A percentile compares a stretch with the other conserved stretches of the same genome.
These are phyloP conservation scores for Gerris lacustris DNA, from an alignment of 2,888 invertebrate species.

Conservation along the genomic window DNA sequence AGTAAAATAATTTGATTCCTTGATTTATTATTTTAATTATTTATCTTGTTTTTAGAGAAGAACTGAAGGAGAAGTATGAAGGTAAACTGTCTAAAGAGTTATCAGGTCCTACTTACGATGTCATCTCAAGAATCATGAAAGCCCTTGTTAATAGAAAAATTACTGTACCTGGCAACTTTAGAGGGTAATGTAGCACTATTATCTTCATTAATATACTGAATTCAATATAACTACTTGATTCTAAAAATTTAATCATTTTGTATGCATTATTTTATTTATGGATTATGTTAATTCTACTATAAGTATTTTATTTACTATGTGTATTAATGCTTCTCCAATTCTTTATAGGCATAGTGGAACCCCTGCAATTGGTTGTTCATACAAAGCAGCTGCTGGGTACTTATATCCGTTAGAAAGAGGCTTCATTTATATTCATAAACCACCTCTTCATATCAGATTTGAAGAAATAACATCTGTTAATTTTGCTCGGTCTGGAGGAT, in stretches of 20 bases:
- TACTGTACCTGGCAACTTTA: slow-evolving; percentile 84
- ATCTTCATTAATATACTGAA: neutral
- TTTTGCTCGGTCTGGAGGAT: slow-evolving; percentile 88
- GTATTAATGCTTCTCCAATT: neutral
- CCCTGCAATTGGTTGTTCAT: slow-evolving; percentile 87
- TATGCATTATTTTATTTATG: too few species aligned
- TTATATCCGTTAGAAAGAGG: slow-evolving; percentile 95
- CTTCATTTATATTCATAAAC: slow-evolving; percentile 97
- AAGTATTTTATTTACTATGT: neutral
- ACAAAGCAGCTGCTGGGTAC: slow-evolving; percentile 93
- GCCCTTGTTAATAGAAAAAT: slow-evolving; percentile 86
- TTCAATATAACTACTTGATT: too few species aligned
- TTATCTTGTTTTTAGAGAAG: slow-evolving; percentile 44
- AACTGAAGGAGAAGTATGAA: slow-evolving; percentile 84
- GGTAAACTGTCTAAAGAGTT: slow-evolving; percentile 82
- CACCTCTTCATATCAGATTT: slow-evolving; percentile 92
- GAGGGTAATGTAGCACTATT: slow-evolving; percentile 53
- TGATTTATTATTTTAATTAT: neutral
- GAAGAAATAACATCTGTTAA: slow-evolving; percentile 91
- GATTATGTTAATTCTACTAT: too few species aligned
- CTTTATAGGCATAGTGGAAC: slow-evolving; percentile 63
- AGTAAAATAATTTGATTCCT: neutral
- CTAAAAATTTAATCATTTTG: too few species aligned
- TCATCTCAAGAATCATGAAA: slow-evolving; percentile 92
- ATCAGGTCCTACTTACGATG: slow-evolving; percentile 86